A percentile compares a stretch with the other conserved stretches of the same genome.
Evolutionary conservation across 2,797 vertebrate genomes (phyloP).

Genomic region (Benthosema pterotum): DNA sequence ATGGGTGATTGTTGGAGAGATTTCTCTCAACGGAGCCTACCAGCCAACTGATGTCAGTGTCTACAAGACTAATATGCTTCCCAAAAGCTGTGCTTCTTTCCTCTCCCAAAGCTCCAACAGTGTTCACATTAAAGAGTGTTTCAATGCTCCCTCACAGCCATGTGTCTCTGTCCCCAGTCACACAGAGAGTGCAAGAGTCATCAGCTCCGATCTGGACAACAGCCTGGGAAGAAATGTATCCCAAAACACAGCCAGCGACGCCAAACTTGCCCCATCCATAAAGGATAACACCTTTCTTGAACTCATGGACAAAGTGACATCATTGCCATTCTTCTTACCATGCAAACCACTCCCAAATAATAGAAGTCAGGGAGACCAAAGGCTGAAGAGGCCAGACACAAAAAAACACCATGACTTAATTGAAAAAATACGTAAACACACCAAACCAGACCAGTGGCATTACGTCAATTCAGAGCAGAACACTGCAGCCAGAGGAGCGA

Average conservation of each 20-base stretch:
- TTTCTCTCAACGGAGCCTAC: background rate
- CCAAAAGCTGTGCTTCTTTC: background rate
- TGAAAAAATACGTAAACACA: background rate
- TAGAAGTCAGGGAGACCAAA: background rate
- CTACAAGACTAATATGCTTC: conserved; percentile 5
- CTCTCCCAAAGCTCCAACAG: conserved; percentile 10
- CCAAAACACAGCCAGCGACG: background rate
- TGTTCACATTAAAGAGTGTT: background rate
- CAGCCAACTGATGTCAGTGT: background rate
- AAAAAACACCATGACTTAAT: no score
- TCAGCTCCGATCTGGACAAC: no score
- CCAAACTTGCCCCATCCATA: conserved; percentile 10
- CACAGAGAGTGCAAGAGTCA: no score
- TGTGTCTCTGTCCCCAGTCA: no score
- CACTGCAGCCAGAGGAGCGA: background rate
- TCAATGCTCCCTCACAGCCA: background rate
- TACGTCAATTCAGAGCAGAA: background rate
- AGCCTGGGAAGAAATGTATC: background rate
- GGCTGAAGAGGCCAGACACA: conserved; percentile 39
- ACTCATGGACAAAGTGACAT: conserved; percentile 4
- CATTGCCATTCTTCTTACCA: conserved; percentile 7
- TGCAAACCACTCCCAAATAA: conserved; percentile 7
- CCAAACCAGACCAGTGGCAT: conserved; percentile 17
- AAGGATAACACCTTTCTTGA: conserved; percentile 4
- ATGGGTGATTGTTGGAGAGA: background rate